Conservation (phyloP, 1,140 invertebrate species). For the Diplogasteroides magnus region DNA sequence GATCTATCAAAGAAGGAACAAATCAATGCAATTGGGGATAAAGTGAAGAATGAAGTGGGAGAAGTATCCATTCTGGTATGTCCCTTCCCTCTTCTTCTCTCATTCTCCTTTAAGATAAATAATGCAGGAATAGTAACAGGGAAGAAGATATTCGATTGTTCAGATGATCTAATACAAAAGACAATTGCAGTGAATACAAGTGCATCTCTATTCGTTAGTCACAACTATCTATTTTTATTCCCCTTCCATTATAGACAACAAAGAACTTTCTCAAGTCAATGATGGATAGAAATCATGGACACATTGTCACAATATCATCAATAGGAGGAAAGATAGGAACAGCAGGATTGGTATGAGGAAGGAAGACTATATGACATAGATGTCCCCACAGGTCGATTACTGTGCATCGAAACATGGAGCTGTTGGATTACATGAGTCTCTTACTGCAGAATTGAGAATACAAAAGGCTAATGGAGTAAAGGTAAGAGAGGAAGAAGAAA, state of each 20-base stretch:
- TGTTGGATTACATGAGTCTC: constrained; percentile 81
- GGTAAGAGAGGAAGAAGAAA: not conserved
- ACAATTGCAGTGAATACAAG: constrained; percentile 58
- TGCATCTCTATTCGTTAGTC: not conserved
- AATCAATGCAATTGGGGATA: constrained; percentile 72
- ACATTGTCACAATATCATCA: constrained; percentile 78
- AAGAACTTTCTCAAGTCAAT: constrained; percentile 76
- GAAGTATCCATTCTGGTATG: constrained; percentile 72
- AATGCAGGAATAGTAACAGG: constrained; percentile 71
- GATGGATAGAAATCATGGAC: constrained; percentile 72
- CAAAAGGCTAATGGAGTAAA: constrained; percentile 64
- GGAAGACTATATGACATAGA: not conserved
- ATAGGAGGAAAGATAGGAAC: constrained; percentile 78
- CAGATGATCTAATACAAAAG: constrained; percentile 65
- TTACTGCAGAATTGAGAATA: constrained; percentile 67
- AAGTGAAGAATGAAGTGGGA: constrained; percentile 76
- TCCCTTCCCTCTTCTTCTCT: not conserved
- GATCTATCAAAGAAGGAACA: constrained; percentile 74
- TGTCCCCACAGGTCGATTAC: constrained; percentile 68
- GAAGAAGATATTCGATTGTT: not conserved
- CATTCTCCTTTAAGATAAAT: constrained; percentile 63
- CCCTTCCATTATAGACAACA: constrained; percentile 58
- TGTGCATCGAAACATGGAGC: constrained; percentile 89
- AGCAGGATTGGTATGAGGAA: constrained; percentile 70
- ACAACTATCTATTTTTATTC: too few relatives aligned